phyloP scores from a whole-genome alignment of 2,113 vertebrate species.

The Pseudorasbora parva region DNA sequence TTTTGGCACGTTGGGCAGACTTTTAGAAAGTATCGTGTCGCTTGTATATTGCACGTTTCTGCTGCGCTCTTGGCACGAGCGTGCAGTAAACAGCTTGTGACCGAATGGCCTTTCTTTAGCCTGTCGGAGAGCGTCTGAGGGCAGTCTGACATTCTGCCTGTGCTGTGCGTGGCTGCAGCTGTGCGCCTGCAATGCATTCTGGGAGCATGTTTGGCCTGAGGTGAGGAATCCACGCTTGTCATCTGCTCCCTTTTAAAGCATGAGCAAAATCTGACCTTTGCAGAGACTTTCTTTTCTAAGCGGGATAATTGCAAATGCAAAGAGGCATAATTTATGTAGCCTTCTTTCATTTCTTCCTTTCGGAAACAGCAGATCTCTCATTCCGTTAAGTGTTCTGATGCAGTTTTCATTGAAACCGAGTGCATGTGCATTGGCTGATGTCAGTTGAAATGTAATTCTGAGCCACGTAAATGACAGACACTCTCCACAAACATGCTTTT shows the following conservation, averaged over 20 bases:
- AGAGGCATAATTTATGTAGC: constrained; percentile 28
- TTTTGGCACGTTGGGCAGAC: neutral
- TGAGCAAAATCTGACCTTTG: constrained; percentile 65
- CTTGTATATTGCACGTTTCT: constrained; percentile 37
- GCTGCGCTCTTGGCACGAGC: constrained; percentile 63
- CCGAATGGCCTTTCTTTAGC: constrained; percentile 72
- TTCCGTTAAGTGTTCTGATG: constrained; percentile 9
- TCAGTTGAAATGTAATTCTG: constrained; percentile 19
- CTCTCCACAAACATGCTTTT: constrained; percentile 15
- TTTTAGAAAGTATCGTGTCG: neutral
- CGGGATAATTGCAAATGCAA: constrained; percentile 28
- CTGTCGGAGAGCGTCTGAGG: constrained; percentile 64
- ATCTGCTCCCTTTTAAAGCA: constrained; percentile 49
- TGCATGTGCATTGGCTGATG: constrained; percentile 4
- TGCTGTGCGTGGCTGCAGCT: constrained; percentile 66
- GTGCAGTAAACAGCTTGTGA: constrained; percentile 75
- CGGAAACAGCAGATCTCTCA: neutral
- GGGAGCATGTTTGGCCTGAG: constrained; percentile 66
- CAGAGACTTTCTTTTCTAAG: constrained; percentile 29
- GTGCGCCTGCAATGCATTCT: constrained; percentile 65
- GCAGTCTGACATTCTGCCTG: constrained; percentile 73
- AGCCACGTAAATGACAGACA: constrained; percentile 18
- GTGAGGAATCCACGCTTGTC: constrained; percentile 62
- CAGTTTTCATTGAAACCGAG: constrained; percentile 6
- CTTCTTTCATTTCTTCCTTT: neutral